Conservation (phyloP, 2,888 invertebrate species). For the Amiota mariae region DNA sequence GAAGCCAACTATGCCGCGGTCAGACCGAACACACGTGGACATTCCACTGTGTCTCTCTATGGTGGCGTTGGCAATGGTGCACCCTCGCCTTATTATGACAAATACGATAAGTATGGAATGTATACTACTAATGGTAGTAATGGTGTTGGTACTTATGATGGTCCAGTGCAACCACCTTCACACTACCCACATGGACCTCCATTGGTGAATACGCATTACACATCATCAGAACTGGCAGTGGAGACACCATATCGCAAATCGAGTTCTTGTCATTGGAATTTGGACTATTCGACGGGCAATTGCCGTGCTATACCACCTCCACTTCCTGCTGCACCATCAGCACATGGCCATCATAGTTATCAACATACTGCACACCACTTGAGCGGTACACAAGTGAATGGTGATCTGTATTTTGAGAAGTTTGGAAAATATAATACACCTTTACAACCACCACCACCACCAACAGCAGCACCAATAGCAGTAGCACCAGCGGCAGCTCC, state of each 20-base stretch:
- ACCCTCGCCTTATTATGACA: constrained; percentile 55
- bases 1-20: constrained; percentile 60
- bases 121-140: constrained; percentile 45
- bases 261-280: constrained; percentile 58
- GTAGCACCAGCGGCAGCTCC: constrained; percentile 2
- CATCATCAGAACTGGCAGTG: constrained; percentile 26
- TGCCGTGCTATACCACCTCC: constrained; percentile 53
- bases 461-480: background rate
- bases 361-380: constrained; percentile 11
- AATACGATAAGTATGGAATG: constrained; percentile 59
- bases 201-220: constrained; percentile 25
- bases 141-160: constrained; percentile 23
- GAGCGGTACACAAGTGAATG: constrained; percentile 33
- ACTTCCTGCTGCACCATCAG: constrained; percentile 33
- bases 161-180: constrained; percentile 10
- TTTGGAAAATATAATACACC: constrained; percentile 54
- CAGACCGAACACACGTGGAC: constrained; percentile 58
- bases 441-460: too few relatives aligned
- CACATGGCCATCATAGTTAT: constrained; percentile 48
- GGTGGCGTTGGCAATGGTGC: constrained; percentile 6
- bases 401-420: constrained; percentile 46
- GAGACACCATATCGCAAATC: constrained; percentile 57
- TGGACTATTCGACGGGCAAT: constrained; percentile 55
- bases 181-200: constrained; percentile 46
- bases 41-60: constrained; percentile 23